Evolutionary conservation across 1,140 invertebrate species (phyloP).

Genomic region (Drosophila carrolli): DNA sequence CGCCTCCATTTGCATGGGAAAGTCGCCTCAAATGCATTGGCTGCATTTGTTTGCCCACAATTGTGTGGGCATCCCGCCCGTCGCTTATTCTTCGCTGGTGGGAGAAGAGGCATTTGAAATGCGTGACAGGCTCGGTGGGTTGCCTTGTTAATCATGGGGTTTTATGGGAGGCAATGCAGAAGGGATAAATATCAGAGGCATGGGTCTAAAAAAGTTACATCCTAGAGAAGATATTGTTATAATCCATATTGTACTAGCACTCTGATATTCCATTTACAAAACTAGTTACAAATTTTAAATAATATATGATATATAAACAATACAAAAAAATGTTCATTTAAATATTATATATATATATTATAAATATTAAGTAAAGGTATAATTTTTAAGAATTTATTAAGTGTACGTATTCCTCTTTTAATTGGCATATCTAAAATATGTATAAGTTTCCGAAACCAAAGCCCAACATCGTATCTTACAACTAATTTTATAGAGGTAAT

Average conservation of each 20-base stretch:
- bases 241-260: neutral
- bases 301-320: no score
- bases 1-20: conserved; percentile 59
- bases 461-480: neutral
- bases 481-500: neutral
- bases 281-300: no score
- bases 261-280: no score
- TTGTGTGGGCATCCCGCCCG: conserved; percentile 2
- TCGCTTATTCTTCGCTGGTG: conserved; percentile 22
- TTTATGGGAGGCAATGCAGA: conserved; percentile 16
- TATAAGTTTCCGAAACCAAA: no score
- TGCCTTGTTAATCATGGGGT: conserved; percentile 29
- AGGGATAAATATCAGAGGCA: neutral
- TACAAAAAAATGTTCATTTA: no score
- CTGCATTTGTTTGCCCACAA: conserved; percentile 24
- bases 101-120: conserved; percentile 33
- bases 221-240: no score
- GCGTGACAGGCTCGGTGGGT: conserved; percentile 42
- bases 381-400: no score
- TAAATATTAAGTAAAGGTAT: no score
- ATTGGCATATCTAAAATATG: no score
- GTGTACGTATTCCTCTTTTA: no score
- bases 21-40: conserved; percentile 9
- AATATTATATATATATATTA: no score
- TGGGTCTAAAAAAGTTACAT: neutral